These are phyloP conservation scores for Sphinx pinastri DNA, from an alignment of 2,888 invertebrate species.

Conservation along the genomic window DNA sequence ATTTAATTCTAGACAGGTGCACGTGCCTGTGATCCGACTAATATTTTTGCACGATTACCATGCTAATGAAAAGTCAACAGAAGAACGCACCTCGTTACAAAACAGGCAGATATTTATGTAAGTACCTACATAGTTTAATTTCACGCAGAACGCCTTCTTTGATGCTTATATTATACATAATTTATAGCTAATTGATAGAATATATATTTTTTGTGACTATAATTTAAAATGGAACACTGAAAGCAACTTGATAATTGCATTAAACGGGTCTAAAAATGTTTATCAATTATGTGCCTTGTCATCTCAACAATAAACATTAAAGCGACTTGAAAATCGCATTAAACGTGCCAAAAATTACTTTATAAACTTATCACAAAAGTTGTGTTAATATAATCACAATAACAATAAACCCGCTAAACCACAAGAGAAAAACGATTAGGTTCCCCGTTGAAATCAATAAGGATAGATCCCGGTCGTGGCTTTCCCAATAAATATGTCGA, in stretches of 20 bases:
- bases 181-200: constrained; percentile 32
- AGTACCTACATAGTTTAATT: constrained; percentile 56
- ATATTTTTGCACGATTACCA: constrained; percentile 83
- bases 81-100: constrained; percentile 56
- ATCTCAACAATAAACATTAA: too few relatives aligned
- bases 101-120: constrained; percentile 33
- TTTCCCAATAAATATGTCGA: constrained; percentile 78
- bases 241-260: neutral
- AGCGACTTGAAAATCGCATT: neutral
- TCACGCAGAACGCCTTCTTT: constrained; percentile 57
- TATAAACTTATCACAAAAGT: neutral
- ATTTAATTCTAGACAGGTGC: constrained; percentile 81
- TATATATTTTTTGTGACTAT: too few relatives aligned
- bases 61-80: constrained; percentile 83
- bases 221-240: neutral
- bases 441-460: constrained; percentile 66
- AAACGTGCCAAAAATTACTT: neutral
- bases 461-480: constrained; percentile 66
- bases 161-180: constrained; percentile 35
- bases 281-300: too few relatives aligned
- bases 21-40: constrained; percentile 66
- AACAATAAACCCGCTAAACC: constrained; percentile 61
- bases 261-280: neutral
- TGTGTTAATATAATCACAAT: constrained; percentile 36
- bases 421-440: constrained; percentile 61